Conservation (phyloP, 2,113 vertebrate species). For the Pygoscelis adeliae region DNA sequence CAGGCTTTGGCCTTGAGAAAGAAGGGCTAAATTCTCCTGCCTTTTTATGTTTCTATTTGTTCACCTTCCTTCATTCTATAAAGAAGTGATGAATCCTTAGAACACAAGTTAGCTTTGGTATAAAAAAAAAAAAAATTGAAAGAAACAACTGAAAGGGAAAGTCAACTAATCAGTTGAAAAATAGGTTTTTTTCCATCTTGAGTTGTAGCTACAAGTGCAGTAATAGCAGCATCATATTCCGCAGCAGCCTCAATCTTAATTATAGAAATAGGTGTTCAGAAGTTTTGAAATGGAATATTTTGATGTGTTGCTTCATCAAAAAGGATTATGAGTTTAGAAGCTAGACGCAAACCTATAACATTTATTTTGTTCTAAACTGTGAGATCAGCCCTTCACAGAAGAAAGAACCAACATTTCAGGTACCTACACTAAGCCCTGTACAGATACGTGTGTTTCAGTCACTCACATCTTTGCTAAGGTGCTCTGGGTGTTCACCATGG, state of each 20-base stretch:
- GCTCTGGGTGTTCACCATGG: accelerated
- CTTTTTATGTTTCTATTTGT: background rate
- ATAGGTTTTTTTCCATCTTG: background rate
- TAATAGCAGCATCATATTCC: background rate
- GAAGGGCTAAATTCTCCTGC: background rate
- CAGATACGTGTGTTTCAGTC: background rate
- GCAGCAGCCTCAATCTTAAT: background rate
- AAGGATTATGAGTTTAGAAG: background rate
- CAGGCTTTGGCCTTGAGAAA: background rate
- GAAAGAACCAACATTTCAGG: background rate
- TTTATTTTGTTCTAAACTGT: background rate
- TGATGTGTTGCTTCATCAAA: background rate
- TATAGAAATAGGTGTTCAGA: background rate
- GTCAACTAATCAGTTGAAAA: background rate
- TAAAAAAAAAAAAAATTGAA: background rate
- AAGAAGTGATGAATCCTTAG: background rate
- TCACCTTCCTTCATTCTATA: background rate
- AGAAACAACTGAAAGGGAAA: background rate
- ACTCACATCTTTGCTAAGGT: background rate
- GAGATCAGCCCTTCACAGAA: background rate
- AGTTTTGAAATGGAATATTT: background rate
- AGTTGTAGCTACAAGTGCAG: background rate
- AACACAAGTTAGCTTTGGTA: background rate
- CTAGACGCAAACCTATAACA: accelerated
- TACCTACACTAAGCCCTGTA: background rate